Conservation (phyloP, 1,140 invertebrate species). For the Thaumatotibia leucotreta region DNA sequence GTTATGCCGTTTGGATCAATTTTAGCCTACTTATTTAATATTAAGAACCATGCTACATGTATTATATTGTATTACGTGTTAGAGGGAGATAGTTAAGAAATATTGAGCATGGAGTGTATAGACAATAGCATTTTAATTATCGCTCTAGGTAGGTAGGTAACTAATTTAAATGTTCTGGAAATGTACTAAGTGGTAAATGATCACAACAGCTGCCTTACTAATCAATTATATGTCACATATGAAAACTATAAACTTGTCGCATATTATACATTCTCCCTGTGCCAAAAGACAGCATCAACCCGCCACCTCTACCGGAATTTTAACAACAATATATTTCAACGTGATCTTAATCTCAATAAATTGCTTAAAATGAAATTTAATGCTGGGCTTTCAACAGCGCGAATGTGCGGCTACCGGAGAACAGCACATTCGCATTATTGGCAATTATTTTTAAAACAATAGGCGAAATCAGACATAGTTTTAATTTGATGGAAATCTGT, state of each 20-base stretch:
- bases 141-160: not conserved
- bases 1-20: not conserved
- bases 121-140: too few species aligned
- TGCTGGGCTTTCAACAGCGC: conserved; percentile 43
- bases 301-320: conserved; percentile 45
- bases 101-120: too few species aligned
- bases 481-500: conserved; percentile 57
- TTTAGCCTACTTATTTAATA: not conserved
- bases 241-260: conserved; percentile 62
- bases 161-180: conserved; percentile 32
- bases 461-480: conserved; percentile 40
- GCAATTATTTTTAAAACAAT: conserved; percentile 52
- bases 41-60: not conserved
- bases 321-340: conserved; percentile 69
- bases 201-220: conserved; percentile 59
- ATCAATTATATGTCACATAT: conserved; percentile 57
- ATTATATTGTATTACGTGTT: too few species aligned
- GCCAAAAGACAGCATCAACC: conserved; percentile 62
- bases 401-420: conserved; percentile 33
- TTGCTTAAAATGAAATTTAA: conserved; percentile 65
- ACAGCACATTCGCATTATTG: conserved; percentile 42
- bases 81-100: too few species aligned
- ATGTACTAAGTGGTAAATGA: conserved; percentile 36
- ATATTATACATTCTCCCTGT: conserved; percentile 57
- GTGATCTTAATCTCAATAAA: conserved; percentile 66